Conservation (phyloP, 2,113 vertebrate genomes). For the Puffinus mauretanicus region DNA sequence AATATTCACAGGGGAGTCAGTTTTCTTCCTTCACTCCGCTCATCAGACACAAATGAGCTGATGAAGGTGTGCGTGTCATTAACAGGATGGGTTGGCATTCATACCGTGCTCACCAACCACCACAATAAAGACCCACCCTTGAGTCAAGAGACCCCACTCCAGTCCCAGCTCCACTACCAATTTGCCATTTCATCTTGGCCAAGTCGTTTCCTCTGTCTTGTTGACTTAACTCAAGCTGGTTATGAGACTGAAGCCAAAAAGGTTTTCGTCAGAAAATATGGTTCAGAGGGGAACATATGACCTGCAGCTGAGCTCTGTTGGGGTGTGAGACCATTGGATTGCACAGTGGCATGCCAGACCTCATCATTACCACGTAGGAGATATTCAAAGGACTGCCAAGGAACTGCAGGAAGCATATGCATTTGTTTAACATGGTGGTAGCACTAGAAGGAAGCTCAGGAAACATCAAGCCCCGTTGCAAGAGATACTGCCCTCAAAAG, state of each 20-base stretch:
- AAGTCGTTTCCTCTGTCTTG: background rate
- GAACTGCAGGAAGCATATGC: slow-evolving; percentile 63
- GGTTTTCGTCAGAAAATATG: slow-evolving; percentile 61
- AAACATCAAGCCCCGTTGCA: background rate
- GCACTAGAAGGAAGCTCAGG: slow-evolving; percentile 13
- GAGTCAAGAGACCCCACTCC: background rate
- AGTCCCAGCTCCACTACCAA: background rate
- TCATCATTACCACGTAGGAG: slow-evolving; percentile 49
- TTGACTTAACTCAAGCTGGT: slow-evolving; percentile 48
- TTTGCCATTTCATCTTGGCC: background rate
- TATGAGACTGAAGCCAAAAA: slow-evolving; percentile 38
- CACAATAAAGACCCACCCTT: background rate
- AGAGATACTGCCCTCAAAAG: background rate
- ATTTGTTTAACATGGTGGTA: slow-evolving; percentile 48
- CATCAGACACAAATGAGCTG: background rate
- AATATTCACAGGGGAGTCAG: background rate
- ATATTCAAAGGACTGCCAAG: slow-evolving; percentile 20
- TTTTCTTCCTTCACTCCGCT: background rate
- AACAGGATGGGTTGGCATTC: background rate
- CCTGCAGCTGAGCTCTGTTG: slow-evolving; percentile 66
- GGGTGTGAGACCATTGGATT: slow-evolving; percentile 69
- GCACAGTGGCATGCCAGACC: slow-evolving; percentile 63
- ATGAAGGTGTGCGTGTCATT: background rate
- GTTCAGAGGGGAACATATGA: slow-evolving; percentile 66
- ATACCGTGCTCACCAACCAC: background rate